These are phyloP conservation scores for Epinephelus awoara DNA, from an alignment of 2,797 vertebrate genomes.

Conservation along the genomic window DNA sequence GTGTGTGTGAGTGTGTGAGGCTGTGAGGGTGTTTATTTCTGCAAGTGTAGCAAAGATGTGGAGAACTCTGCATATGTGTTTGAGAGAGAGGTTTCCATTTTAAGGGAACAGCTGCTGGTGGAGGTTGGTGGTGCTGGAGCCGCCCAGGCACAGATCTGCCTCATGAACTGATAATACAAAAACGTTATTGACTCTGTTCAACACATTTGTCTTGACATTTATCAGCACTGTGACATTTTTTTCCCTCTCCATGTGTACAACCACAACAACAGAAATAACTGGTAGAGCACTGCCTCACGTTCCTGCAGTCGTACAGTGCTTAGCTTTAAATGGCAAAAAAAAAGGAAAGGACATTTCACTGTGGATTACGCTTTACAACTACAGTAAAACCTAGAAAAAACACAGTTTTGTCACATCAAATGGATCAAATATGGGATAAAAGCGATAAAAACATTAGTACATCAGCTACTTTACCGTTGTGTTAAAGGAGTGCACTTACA, in stretches of 20 bases:
- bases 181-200: constrained; percentile 38
- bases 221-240: constrained; percentile 35
- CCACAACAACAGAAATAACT: background rate
- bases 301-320: background rate
- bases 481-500: constrained; percentile 17
- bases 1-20: background rate
- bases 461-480: constrained; percentile 21
- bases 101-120: constrained; percentile 40
- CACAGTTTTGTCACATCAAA: constrained; percentile 27
- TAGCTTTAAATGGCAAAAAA: constrained; percentile 11
- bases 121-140: constrained; percentile 11
- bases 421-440: constrained; percentile 40
- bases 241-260: background rate
- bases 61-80: constrained; percentile 21
- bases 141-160: constrained; percentile 21
- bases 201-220: constrained; percentile 55
- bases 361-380: constrained; percentile 38
- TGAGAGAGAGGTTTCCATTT: constrained; percentile 28
- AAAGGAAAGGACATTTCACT: constrained; percentile 15
- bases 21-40: constrained; percentile 19
- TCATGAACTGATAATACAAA: constrained; percentile 22
- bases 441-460: constrained; percentile 13
- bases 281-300: background rate
- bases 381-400: constrained; percentile 6
- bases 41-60: constrained; percentile 16